Evolutionary conservation across 2,113 vertebrate genomes (phyloP).

Genomic region (Colossoma macropomum): DNA sequence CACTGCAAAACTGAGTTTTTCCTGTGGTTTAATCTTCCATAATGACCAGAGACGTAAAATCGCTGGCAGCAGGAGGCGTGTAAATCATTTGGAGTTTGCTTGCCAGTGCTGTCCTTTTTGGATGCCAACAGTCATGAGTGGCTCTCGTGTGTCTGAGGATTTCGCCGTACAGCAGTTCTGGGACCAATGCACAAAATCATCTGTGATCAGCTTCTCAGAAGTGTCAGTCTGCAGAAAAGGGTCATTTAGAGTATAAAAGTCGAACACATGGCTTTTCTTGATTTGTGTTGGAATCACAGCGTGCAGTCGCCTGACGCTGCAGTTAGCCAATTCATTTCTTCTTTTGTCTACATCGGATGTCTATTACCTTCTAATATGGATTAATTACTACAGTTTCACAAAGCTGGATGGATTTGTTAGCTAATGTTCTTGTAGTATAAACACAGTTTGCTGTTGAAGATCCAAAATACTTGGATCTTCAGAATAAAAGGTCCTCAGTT

Average conservation of each 20-base stretch:
- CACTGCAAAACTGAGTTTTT: not conserved
- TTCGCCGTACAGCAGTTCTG: not conserved
- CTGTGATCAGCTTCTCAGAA: not conserved
- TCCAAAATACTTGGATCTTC: not conserved
- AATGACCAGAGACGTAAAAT: slow-evolving; percentile 27
- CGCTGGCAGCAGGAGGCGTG: slow-evolving; percentile 4
- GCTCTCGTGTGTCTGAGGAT: not conserved
- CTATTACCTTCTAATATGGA: not conserved
- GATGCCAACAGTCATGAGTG: not conserved
- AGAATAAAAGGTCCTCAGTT: not conserved
- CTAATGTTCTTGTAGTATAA: not conserved
- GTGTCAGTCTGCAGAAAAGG: not conserved
- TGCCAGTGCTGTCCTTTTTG: not conserved
- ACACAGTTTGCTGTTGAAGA: not conserved
- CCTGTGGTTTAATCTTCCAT: slow-evolving; percentile 3
- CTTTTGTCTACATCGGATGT: not conserved
- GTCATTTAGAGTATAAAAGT: not conserved
- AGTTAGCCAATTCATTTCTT: not conserved
- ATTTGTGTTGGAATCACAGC: not conserved
- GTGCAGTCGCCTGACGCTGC: not conserved
- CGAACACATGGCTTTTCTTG: not conserved
- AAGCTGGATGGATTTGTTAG: not conserved
- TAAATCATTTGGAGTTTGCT: slow-evolving; percentile 16
- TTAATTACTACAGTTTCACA: not conserved
- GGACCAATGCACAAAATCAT: not conserved